Conservation (phyloP, 2,797 vertebrate genomes). For the Corythornis leucogaster region DNA sequence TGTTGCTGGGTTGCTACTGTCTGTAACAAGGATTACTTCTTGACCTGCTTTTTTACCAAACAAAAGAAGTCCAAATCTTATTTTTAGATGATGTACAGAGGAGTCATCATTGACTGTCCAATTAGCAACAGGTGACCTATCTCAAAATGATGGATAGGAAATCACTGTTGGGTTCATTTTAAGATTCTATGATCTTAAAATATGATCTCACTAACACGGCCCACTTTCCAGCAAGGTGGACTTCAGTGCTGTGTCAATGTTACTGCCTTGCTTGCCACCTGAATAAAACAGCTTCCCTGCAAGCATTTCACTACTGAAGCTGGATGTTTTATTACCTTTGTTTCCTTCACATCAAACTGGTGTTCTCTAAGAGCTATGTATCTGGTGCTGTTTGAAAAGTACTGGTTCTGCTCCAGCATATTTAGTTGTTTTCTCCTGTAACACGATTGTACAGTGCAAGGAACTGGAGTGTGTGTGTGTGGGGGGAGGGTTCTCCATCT, state of each 20-base stretch:
- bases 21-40: not conserved
- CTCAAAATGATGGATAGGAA: not conserved
- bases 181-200: not conserved
- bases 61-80: not conserved
- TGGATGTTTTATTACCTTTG: not conserved
- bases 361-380: not conserved
- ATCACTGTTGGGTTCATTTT: not conserved
- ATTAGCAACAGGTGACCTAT: not conserved
- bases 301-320: not conserved
- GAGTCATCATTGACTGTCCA: not conserved
- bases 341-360: conserved; percentile 1
- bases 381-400: not conserved
- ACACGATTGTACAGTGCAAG: not conserved
- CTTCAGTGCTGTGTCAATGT: not conserved
- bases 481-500: conserved; percentile 18
- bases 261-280: not conserved
- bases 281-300: not conserved
- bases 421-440: not conserved
- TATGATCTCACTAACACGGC: not conserved
- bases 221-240: not conserved
- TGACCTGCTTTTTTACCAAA: not conserved
- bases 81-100: not conserved
- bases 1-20: not conserved
- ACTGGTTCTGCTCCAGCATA: not conserved
- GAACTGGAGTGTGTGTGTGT: not conserved